Base-by-base conservation (phyloP, 2,113 vertebrate genomes). In the Oryzias celebensis region DNA sequence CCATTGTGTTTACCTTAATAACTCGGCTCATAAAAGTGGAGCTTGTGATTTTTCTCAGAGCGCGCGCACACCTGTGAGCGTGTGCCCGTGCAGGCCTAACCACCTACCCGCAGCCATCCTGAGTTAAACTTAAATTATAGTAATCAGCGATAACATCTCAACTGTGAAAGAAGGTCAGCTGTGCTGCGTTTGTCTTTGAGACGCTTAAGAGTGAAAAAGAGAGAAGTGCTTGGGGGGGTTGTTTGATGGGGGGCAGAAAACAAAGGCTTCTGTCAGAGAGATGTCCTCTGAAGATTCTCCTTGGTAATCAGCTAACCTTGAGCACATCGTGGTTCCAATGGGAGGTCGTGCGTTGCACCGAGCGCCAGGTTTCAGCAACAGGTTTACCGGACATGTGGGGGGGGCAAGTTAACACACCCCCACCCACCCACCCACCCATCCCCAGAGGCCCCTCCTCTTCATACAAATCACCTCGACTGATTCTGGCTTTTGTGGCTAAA, bases 141-240 rank as follows among this genome's bases (percentile, higher is more conserved):
- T 92, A 90, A 92, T 92, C 90, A 92, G 90, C 91, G 90, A 91
- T 92, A 92, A 92, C 91, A 92, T 91, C 88, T 92, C 89, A 88
- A 89, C 91, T 91, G 92, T 91, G 91, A 92, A 91, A 88, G 90
- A 91, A 91, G 91, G 91, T 93, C 87, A 86, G 69, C 75, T 68
- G 74, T 58, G 70, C 70, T 67, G 72, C 88, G 86, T 90, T 90
- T 91, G 86, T 91, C 88, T 91, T 91, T 89, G 86, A 90, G 80
- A 81, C 77, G 89, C 91, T 90, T 90, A 90, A 89, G 86, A 80
- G 81, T 80, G 75, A 81, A 70, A 61, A 73, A 67, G 75, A 72
- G 68, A 52, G 24, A 10, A 69, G 59, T 59, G 70, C 14, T 28
- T 57, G 47, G 53, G 28, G 41, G 43, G 41, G 26, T 4, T 4